Percentiles rank a stretch among this genome's conserved stretches.
These are phyloP conservation scores for Synanthedon andrenaeformis DNA, from an alignment of 2,888 invertebrate species.

Conservation along the genomic window DNA sequence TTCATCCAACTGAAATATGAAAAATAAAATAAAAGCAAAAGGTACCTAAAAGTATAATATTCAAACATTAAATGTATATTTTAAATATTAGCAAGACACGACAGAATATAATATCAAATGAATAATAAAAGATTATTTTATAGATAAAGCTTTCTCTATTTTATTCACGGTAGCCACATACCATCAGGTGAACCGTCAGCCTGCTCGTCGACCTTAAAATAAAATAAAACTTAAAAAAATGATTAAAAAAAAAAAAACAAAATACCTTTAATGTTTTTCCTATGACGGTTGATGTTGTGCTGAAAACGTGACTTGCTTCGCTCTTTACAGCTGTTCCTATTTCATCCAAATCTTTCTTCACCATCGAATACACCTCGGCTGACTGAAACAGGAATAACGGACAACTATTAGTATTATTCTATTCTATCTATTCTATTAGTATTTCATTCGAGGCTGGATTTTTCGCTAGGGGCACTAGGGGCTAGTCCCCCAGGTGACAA, in stretches of 20 bases:
- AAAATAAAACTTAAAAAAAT: neutral
- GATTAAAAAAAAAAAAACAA: neutral
- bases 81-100: neutral
- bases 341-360: constrained; percentile 81
- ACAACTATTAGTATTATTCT: neutral
- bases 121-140: too few species aligned
- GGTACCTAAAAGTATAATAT: neutral
- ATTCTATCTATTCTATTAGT: too few species aligned
- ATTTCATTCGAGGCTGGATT: too few species aligned
- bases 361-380: constrained; percentile 80
- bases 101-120: neutral
- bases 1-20: constrained; percentile 75
- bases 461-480: too few species aligned
- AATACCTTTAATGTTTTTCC: constrained; percentile 77
- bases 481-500: too few species aligned
- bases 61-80: constrained; percentile 1
- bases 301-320: constrained; percentile 77
- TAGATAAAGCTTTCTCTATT: too few species aligned
- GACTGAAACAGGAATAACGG: constrained; percentile 58
- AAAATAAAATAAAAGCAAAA: constrained; percentile 3
- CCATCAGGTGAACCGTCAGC: too few species aligned
- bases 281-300: constrained; percentile 74
- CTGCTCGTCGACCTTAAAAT: too few species aligned
- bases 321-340: constrained; percentile 78
- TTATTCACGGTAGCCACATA: too few species aligned